Evolutionary conservation across 2,797 vertebrate genomes (phyloP).

Genomic region (Phrynocephalus guinanensis): DNA sequence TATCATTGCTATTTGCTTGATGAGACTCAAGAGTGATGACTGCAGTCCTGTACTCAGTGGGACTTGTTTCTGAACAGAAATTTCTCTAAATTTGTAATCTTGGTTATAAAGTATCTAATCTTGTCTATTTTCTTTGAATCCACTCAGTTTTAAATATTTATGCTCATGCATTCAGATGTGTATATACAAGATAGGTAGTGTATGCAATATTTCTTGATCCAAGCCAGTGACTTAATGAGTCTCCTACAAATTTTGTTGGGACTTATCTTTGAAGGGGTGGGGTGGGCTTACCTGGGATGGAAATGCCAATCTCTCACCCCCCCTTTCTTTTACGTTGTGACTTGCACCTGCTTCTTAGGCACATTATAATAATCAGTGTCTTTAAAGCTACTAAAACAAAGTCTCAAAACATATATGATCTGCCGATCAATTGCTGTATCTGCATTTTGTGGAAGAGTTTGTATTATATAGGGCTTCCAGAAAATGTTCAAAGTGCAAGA

Average conservation of each 20-base stretch:
- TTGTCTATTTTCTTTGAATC: background rate
- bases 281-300: background rate
- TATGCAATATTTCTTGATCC: background rate
- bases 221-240: background rate
- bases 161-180: background rate
- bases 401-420: slow-evolving; percentile 57
- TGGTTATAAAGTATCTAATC: background rate
- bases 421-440: slow-evolving; percentile 66
- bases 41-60: background rate
- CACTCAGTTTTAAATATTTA: background rate
- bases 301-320: background rate
- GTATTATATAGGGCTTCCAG: slow-evolving; percentile 60
- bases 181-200: background rate
- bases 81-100: background rate
- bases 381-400: slow-evolving; percentile 48
- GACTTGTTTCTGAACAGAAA: background rate
- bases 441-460: slow-evolving; percentile 68
- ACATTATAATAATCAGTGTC: background rate
- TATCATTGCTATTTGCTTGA: slow-evolving; percentile 44
- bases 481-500: slow-evolving; percentile 51
- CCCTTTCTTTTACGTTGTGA: background rate
- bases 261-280: background rate
- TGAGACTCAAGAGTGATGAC: background rate
- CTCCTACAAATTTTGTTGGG: background rate
- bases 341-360: slow-evolving; percentile 15